Evolutionary conservation across 2,113 vertebrate species (phyloP).

Genomic region (Procavia capensis): DNA sequence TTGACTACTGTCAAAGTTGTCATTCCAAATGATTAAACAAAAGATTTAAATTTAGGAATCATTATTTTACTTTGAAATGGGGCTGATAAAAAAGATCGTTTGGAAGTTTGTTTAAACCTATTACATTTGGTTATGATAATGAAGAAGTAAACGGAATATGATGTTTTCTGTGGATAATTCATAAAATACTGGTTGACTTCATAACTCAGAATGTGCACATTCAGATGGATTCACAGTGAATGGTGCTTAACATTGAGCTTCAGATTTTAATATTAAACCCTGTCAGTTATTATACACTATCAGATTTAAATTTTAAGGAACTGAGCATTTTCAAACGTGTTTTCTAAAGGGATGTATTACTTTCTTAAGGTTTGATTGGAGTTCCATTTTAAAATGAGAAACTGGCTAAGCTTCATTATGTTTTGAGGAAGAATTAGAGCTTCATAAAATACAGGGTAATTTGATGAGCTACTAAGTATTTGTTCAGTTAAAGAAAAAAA

Average conservation of each 20-base stretch:
- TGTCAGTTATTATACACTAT: background rate
- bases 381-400: conserved; percentile 31
- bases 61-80: conserved; percentile 55
- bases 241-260: conserved; percentile 45
- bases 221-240: conserved; percentile 27
- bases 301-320: conserved; percentile 58
- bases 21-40: conserved; percentile 52
- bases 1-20: background rate
- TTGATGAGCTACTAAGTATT: conserved; percentile 50
- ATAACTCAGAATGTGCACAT: conserved; percentile 48
- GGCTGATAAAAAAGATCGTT: conserved; percentile 43
- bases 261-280: conserved; percentile 34
- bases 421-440: conserved; percentile 44
- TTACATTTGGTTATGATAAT: conserved; percentile 51
- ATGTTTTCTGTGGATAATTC: conserved; percentile 50
- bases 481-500: conserved; percentile 48
- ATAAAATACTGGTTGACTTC: conserved; percentile 64
- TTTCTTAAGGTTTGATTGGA: conserved; percentile 43
- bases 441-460: conserved; percentile 45
- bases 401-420: conserved; percentile 42
- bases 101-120: conserved; percentile 59
- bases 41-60: conserved; percentile 57
- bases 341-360: conserved; percentile 11
- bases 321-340: conserved; percentile 39
- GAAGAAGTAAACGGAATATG: conserved; percentile 47